Percentiles rank a stretch among this genome's conserved stretches.
These are phyloP conservation scores for Tribolium freemani DNA, from an alignment of 2,888 invertebrate genomes.

Conservation along the genomic window DNA sequence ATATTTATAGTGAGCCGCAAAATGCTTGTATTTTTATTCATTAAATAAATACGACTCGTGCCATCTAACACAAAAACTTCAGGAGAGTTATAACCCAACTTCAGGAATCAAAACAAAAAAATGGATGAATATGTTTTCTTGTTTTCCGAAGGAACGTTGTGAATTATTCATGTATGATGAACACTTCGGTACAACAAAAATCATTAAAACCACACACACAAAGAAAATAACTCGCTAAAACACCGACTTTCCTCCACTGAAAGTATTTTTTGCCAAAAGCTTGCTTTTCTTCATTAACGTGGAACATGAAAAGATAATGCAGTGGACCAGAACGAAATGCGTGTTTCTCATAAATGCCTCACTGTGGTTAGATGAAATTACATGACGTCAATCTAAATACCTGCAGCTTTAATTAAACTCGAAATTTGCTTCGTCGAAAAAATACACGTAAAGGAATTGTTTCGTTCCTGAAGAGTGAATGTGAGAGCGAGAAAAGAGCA, in stretches of 20 bases:
- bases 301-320: background rate
- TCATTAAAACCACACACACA: background rate
- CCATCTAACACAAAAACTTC: too few relatives aligned
- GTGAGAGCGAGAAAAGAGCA: background rate
- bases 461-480: background rate
- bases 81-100: background rate
- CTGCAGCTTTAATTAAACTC: conserved; percentile 29
- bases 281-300: background rate
- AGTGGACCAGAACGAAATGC: background rate
- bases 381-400: conserved; percentile 6
- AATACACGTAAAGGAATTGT: background rate
- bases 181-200: background rate
- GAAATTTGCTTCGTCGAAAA: background rate
- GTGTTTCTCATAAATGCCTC: background rate
- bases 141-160: background rate
- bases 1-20: too few relatives aligned
- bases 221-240: background rate
- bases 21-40: too few relatives aligned
- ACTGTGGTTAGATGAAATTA: background rate
- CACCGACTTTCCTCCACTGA: background rate
- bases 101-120: background rate
- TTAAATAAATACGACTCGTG: too few relatives aligned
- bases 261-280: background rate
- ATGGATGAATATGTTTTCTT: background rate
- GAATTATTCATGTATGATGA: background rate